Evolutionary conservation across 2,797 vertebrate genomes (phyloP).

Genomic region (Sebastes matsubarae): DNA sequence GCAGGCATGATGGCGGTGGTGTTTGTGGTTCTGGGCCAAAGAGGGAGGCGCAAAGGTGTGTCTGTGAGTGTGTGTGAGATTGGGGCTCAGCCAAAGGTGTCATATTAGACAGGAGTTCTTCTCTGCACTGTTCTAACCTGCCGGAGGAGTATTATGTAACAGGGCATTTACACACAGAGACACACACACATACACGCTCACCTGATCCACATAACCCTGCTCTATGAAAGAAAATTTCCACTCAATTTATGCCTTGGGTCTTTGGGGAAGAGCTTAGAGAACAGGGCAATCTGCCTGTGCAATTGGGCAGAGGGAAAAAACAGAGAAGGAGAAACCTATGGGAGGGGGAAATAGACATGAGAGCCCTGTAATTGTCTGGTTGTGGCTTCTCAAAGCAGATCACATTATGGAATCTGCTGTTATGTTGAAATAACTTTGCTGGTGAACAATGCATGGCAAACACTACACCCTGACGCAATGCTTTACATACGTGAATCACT

Average conservation of each 20-base stretch:
- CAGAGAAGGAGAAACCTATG: background rate
- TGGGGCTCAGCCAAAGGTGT: conserved; percentile 33
- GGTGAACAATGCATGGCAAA: conserved; percentile 31
- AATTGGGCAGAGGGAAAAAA: conserved; percentile 11
- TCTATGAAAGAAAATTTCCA: conserved; percentile 55
- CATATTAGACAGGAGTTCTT: conserved; percentile 21
- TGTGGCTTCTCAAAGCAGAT: conserved; percentile 32
- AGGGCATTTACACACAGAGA: background rate
- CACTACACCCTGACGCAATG: background rate
- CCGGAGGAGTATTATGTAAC: conserved; percentile 49
- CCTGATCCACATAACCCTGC: conserved; percentile 36
- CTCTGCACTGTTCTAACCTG: conserved; percentile 59
- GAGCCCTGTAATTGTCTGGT: conserved; percentile 19
- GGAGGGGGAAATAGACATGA: background rate
- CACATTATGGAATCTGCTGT: conserved; percentile 28
- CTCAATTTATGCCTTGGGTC: conserved; percentile 38
- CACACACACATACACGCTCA: conserved; percentile 10
- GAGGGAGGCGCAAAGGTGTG: background rate
- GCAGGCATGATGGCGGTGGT: background rate
- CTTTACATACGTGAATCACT: background rate
- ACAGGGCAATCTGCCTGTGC: conserved; percentile 12
- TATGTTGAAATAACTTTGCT: conserved; percentile 39
- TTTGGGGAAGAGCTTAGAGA: conserved; percentile 28
- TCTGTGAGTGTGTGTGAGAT: background rate
- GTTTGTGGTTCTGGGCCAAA: conserved; percentile 11